Evolutionary conservation across 2,797 vertebrate species (phyloP), one percentile per base, ranked within the genome.

Genomic region (Pangasius djambal): DNA sequence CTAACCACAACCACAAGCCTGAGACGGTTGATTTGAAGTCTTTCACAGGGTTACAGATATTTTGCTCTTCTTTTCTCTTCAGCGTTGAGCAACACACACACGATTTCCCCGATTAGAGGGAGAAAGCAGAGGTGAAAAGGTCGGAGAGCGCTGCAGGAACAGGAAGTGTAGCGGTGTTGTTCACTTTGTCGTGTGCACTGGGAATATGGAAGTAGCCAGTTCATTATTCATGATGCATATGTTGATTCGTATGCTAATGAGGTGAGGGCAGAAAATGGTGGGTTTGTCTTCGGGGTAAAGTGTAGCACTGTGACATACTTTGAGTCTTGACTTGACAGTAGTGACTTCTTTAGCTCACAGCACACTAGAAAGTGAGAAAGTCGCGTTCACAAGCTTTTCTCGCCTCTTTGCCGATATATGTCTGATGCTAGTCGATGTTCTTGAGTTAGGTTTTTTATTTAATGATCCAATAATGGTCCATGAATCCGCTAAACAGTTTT

Each of bases 171-270:
- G 9, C 55, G 4, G 7, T 3, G 52, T 25, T 2, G 20, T 40
- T 82, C 4, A 6, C 61, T 4, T 65, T n/a, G 65, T n/a, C 25
- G 9, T 15, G 81, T 52, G 34, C 18, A 22, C 15, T 50, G 61
- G 50, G 85, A 83, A 52, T 50, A 83, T 86, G 85, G 83, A 52
- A 89, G 89, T 44, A 63, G 85, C 77, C 28, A 20, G 50, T 75
- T 85, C 44, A 83, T 89, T 83, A 91, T 90, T 90, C 59, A 61
- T 61, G 74, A 48, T 85, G 83, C 90, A 72, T 78, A 81, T 88
- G 87, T 67, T 74, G 65, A 87, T 88, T 89, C 59, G 34, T 59
- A 87, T 89, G 79, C 87, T 89, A 89, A 87, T 88, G 57, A 88
- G 87, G 69, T 9, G 4, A 6, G 52, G 2, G 37, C 55, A 59